Conservation (phyloP, 92 coral and sea anemone genomes). For the Phymanthus crucifer region DNA sequence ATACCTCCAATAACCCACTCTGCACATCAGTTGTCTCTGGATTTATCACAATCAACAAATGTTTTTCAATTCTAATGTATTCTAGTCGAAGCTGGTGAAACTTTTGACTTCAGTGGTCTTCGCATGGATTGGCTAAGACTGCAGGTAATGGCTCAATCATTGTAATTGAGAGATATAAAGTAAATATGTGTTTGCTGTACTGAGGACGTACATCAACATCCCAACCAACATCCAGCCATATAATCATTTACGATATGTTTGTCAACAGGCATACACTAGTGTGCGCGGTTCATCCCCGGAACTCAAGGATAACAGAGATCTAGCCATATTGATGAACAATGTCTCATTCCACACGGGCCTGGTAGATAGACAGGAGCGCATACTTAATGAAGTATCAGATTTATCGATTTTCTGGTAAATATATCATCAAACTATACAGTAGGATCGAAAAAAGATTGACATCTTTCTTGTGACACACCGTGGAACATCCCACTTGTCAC, state of each 20-base stretch:
- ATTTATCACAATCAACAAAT: too few species aligned
- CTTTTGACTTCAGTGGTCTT: slow-evolving; percentile 84
- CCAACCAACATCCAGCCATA: too few species aligned
- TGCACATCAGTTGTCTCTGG: too few species aligned
- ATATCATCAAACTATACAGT: neutral
- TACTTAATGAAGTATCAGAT: slow-evolving; percentile 82
- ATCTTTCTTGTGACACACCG: too few species aligned
- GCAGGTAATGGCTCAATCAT: slow-evolving; percentile 59
- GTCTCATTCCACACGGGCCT: slow-evolving; percentile 88
- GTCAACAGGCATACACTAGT: slow-evolving; percentile 88
- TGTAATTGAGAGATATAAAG: neutral
- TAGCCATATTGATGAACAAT: slow-evolving; percentile 87
- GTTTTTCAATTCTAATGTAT: neutral
- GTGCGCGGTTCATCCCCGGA: slow-evolving; percentile 98
- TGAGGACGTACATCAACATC: neutral
- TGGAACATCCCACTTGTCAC: too few species aligned
- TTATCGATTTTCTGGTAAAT: slow-evolving; percentile 92
- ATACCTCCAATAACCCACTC: too few species aligned
- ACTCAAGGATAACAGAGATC: slow-evolving; percentile 88
- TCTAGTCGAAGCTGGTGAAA: slow-evolving; percentile 83
- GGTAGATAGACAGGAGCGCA: slow-evolving; percentile 84
- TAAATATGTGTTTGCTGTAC: neutral
- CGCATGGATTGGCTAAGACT: slow-evolving; percentile 96
- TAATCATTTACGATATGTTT: too few species aligned
- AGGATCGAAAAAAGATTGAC: too few species aligned